Base-by-base conservation (phyloP, 2,888 invertebrate species). In the Lasioglossum leucozonium region DNA sequence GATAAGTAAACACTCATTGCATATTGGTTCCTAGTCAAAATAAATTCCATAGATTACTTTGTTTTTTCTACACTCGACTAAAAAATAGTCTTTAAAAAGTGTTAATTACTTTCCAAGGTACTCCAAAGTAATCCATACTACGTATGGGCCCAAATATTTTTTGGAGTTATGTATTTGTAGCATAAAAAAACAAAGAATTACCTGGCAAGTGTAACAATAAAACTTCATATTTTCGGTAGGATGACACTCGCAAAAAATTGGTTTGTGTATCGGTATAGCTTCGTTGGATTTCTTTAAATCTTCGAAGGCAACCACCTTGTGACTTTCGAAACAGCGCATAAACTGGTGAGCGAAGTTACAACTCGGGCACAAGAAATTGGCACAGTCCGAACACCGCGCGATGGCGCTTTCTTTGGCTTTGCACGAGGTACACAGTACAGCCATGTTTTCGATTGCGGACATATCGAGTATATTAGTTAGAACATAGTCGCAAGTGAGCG, bases 281-380 rank as follows among this genome's bases (percentile, higher is more conserved):
- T 98, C 97, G 92, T 97, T 97, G 88, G 97, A 97, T 91, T 96
- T 96, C 92, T 97, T 97, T 94, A 98, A 96, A 91, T 98, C 98
- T 92, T 98, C 98, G 93, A 99, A 97, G 69, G 98, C 97, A 77
- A 98, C 97, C 62, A 99, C 99, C 95, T 97, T 96, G 95, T 99
- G 99, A 93, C 98, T 98, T 95, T 99, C 99, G 95, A 99, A 99
- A 95, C 99, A 99, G 90, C 98, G 97, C 99, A 99, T 99, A 94
- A 98, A 99, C 95, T 98, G 98, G 95, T 99, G 99, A 82, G 99
- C 99, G 65, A 98, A 98, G 93, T 98, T 98, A 96, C 99, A 99
- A 94, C 98, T 98, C 87, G 97, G 97, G 95, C 99, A 99, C 75
- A 99, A 96, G 94, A 99, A 98, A 95, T 98, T 98, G 93, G 98